Conservation (phyloP, 2,113 vertebrate species). For the Tragelaphus strepsiceros region DNA sequence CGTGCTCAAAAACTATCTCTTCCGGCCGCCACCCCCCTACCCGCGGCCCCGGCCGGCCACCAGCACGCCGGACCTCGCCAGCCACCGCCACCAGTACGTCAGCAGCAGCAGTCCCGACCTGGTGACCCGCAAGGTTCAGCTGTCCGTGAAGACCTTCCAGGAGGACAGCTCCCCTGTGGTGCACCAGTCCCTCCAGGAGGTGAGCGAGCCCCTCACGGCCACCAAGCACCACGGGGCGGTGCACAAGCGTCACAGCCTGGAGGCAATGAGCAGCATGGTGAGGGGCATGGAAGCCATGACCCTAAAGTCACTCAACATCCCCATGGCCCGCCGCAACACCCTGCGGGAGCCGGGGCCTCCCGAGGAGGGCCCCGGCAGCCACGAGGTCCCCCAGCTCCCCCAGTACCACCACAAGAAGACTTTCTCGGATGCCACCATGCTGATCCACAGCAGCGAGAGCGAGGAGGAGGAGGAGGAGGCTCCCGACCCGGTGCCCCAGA, state of each 20-base stretch:
- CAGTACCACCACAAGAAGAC: slow-evolving; percentile 94
- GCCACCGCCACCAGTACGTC: slow-evolving; percentile 91
- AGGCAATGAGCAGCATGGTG: slow-evolving; percentile 93
- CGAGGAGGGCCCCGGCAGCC: slow-evolving; percentile 70
- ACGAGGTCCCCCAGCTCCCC: slow-evolving; percentile 77
- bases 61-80: slow-evolving; percentile 95
- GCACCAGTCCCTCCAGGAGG: slow-evolving; percentile 94
- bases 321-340: slow-evolving; percentile 88
- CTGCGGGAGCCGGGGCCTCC: slow-evolving; percentile 89
- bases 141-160: slow-evolving; percentile 96
- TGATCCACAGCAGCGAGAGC: slow-evolving; percentile 97
- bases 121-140: slow-evolving; percentile 94
- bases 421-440: slow-evolving; percentile 93
- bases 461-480: slow-evolving; percentile 85
- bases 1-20: slow-evolving; percentile 89
- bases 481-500: slow-evolving; percentile 81
- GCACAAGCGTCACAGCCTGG: slow-evolving; percentile 94
- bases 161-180: slow-evolving; percentile 94
- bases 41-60: slow-evolving; percentile 93
- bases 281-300: slow-evolving; percentile 89
- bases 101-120: slow-evolving; percentile 94
- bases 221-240: slow-evolving; percentile 85
- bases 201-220: slow-evolving; percentile 89
- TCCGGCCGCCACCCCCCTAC: slow-evolving; percentile 91
- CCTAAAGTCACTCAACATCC: slow-evolving; percentile 86